Evolutionary conservation across 2,888 invertebrate species (phyloP).

Genomic region (Lasioglossum calceatum): DNA sequence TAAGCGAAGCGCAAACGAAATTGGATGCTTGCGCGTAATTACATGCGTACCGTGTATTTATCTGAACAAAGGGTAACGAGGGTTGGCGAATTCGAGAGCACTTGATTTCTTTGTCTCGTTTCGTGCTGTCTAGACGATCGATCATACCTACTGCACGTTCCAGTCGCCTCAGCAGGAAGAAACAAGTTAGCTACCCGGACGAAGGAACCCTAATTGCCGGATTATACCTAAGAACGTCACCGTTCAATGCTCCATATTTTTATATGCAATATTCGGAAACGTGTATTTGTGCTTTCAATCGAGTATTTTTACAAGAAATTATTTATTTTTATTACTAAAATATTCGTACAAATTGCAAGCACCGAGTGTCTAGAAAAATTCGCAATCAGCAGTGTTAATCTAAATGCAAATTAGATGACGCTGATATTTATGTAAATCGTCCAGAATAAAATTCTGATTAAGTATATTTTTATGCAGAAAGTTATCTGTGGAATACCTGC

Average conservation of each 20-base stretch:
- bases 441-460: no score
- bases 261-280: neutral
- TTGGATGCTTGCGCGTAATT: constrained; percentile 57
- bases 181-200: constrained; percentile 19
- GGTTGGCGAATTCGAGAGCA: constrained; percentile 54
- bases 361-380: no score
- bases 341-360: no score
- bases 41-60: constrained; percentile 54
- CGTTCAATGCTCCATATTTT: neutral
- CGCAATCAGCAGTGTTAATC: no score
- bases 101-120: constrained; percentile 63
- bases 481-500: no score
- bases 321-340: no score
- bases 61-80: constrained; percentile 60
- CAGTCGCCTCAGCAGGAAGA: constrained; percentile 28
- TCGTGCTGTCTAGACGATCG: constrained; percentile 62
- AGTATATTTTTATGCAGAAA: no score
- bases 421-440: no score
- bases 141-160: constrained; percentile 42
- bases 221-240: neutral
- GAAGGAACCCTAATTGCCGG: constrained; percentile 15
- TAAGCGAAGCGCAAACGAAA: constrained; percentile 42
- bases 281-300: neutral
- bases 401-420: no score
- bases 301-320: neutral